These are phyloP conservation scores for Thecocarcelia acutangulata DNA, from an alignment of 2,888 invertebrate genomes.

Conservation along the genomic window DNA sequence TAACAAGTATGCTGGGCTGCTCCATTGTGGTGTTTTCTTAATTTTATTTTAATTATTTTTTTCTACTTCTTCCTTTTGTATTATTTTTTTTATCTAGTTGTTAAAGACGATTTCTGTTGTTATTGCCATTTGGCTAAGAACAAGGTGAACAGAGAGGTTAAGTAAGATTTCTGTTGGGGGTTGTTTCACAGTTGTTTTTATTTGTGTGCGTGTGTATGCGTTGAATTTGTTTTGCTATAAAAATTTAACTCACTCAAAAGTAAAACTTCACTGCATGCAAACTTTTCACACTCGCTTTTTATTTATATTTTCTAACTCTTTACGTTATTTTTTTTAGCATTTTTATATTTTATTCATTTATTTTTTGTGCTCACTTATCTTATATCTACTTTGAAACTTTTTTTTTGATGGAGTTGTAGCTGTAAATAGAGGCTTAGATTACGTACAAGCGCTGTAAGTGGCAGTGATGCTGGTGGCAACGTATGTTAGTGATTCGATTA, in stretches of 20 bases:
- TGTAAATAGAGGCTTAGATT: conserved; percentile 66
- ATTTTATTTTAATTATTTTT: conserved; percentile 20
- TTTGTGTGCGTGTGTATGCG: background rate
- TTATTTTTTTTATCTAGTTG: conserved; percentile 49
- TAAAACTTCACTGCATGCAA: conserved; percentile 42
- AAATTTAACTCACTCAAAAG: conserved; percentile 57
- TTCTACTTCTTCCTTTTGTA: conserved; percentile 13
- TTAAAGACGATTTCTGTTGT: conserved; percentile 11
- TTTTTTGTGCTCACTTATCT: conserved; percentile 33
- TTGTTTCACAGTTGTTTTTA: conserved; percentile 17
- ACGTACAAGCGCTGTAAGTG: conserved; percentile 56
- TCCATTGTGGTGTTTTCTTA: conserved; percentile 82
- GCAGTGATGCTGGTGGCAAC: conserved; percentile 19
- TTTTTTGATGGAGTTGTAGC: conserved; percentile 31
- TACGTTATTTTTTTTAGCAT: conserved; percentile 45
- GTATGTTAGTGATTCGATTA: conserved; percentile 13
- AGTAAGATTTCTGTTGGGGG: conserved; percentile 39
- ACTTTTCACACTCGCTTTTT: conserved; percentile 47
- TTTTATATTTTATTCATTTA: conserved; percentile 28
- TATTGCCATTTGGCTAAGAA: conserved; percentile 13
- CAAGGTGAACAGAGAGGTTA: conserved; percentile 64
- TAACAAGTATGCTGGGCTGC: conserved; percentile 91
- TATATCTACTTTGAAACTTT: conserved; percentile 39
- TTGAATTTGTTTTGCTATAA: conserved; percentile 37
- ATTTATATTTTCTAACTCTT: conserved; percentile 45